Evolutionary conservation across 1,140 invertebrate species (phyloP).

Genomic region (Eupristina koningsbergeri): DNA sequence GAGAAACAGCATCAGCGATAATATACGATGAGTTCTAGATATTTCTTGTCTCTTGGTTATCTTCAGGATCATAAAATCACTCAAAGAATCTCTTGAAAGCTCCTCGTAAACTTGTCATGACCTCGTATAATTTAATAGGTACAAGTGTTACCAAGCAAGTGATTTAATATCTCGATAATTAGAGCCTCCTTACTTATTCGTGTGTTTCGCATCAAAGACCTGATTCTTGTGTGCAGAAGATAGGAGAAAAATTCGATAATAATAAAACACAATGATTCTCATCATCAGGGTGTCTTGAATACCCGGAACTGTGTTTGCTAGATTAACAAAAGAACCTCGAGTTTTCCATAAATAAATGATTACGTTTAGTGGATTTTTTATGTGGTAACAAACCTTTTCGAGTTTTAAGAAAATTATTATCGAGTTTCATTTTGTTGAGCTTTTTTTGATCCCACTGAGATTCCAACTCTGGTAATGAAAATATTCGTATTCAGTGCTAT

Average conservation of each 20-base stretch:
- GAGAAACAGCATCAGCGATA: too few species aligned
- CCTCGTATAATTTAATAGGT: not conserved
- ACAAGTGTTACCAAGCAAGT: slow-evolving; percentile 55
- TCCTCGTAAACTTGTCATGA: too few species aligned
- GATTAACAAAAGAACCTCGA: not conserved
- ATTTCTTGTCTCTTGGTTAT: too few species aligned
- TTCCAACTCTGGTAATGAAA: too few species aligned
- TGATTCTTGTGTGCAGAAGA: not conserved
- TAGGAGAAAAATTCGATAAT: not conserved
- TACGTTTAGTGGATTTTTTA: not conserved
- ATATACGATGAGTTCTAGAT: too few species aligned
- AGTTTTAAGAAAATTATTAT: too few species aligned
- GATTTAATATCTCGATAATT: slow-evolving; percentile 71
- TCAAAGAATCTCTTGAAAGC: too few species aligned
- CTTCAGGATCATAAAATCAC: too few species aligned
- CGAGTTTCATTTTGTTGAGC: too few species aligned
- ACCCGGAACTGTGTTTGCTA: not conserved
- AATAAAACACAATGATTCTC: not conserved
- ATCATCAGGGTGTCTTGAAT: not conserved
- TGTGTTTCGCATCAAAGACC: slow-evolving; percentile 44
- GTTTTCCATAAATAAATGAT: not conserved
- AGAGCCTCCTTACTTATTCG: slow-evolving; percentile 61
- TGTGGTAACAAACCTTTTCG: not conserved
- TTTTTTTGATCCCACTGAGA: too few species aligned
- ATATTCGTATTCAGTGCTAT: too few species aligned